Conservation (phyloP, 37 sponge, comb jelly and placozoan genomes). For the Chondrilla cf. caribensis region DNA sequence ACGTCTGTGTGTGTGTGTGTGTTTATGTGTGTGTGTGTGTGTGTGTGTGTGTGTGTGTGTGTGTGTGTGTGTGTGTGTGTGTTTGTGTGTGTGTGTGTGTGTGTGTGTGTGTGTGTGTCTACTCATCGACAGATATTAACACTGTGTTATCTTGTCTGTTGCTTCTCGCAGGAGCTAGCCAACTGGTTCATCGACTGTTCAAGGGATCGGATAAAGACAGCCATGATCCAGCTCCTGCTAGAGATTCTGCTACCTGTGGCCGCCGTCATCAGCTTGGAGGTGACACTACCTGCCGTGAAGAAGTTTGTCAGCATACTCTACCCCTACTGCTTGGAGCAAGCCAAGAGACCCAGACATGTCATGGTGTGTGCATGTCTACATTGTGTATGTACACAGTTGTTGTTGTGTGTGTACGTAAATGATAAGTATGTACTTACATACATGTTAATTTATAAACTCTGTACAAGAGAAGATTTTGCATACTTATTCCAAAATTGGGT, state of each 20-base stretch:
- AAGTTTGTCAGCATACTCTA: slow-evolving; percentile 90
- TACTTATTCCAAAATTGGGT: too few species aligned
- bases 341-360: slow-evolving; percentile 58
- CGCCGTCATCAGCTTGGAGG: slow-evolving; percentile 78
- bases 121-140: background rate
- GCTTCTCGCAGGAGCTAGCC: slow-evolving; percentile 82
- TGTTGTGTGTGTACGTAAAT: too few species aligned
- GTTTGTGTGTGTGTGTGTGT: background rate
- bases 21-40: background rate
- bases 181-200: slow-evolving; percentile 62
- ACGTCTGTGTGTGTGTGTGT: too few species aligned
- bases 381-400: background rate
- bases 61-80: background rate
- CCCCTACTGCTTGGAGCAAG: slow-evolving; percentile 65
- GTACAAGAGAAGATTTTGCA: too few species aligned
- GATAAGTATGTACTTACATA: too few species aligned
- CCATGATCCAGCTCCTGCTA: slow-evolving; percentile 80
- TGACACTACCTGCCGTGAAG: slow-evolving; percentile 85
- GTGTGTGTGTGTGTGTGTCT: background rate
- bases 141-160: background rate
- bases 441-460: too few species aligned
- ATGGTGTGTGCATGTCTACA: background rate
- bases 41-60: slow-evolving; percentile 13
- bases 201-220: slow-evolving; percentile 61
- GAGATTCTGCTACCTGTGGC: slow-evolving; percentile 92